Evolutionary conservation across 2,888 invertebrate genomes (phyloP).

Genomic region (Philhelius pedissequus): DNA sequence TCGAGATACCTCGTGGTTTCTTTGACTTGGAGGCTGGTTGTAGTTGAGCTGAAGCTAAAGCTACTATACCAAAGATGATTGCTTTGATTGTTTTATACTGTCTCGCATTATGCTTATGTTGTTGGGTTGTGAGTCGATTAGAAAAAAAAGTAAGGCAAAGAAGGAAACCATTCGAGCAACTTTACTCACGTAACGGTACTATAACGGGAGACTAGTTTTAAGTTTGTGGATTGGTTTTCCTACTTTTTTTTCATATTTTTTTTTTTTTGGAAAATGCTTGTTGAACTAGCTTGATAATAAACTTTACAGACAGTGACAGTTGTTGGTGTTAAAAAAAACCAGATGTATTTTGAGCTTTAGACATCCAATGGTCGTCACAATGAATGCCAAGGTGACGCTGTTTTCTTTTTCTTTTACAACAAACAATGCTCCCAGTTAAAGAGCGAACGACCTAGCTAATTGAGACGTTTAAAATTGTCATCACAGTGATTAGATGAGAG

Average conservation of each 20-base stretch:
- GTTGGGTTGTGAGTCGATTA: neutral
- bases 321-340: neutral
- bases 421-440: neutral
- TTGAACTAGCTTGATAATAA: conserved; percentile 8
- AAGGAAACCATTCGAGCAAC: conserved; percentile 38
- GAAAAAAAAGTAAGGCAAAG: conserved; percentile 54
- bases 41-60: neutral
- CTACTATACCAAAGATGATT: conserved; percentile 57
- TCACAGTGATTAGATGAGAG: neutral
- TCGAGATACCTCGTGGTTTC: conserved; percentile 4
- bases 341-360: neutral
- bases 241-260: neutral
- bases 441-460: conserved; percentile 42
- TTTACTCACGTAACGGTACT: conserved; percentile 32
- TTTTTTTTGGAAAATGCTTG: neutral
- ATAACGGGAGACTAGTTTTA: conserved; percentile 13
- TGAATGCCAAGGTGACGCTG: conserved; percentile 57
- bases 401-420: neutral
- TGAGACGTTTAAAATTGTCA: neutral
- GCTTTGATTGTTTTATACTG: conserved; percentile 44
- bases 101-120: neutral
- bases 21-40: neutral
- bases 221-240: conserved; percentile 13
- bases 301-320: neutral
- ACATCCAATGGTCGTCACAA: neutral